These are phyloP conservation scores for Scalopus aquaticus DNA, from an alignment of 2,113 vertebrate genomes.

Conservation along the genomic window DNA sequence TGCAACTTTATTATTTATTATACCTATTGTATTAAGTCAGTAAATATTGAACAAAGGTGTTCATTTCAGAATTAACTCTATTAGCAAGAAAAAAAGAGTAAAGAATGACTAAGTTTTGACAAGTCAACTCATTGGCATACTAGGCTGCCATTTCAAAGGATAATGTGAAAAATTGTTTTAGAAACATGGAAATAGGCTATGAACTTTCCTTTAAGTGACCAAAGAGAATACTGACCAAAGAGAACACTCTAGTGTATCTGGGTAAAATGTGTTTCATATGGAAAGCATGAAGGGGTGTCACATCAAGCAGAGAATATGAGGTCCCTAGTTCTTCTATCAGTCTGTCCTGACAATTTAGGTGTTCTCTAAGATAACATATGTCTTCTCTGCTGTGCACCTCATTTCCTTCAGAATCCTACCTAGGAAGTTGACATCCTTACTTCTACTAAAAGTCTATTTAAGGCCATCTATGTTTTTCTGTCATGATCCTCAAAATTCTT, in stretches of 20 bases:
- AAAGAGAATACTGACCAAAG: neutral
- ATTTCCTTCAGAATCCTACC: neutral
- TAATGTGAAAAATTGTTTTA: neutral
- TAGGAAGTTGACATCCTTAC: neutral
- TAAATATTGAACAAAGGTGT: neutral
- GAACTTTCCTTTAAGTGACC: neutral
- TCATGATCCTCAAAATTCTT: neutral
- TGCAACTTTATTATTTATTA: constrained; percentile 17
- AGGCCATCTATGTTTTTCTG: neutral
- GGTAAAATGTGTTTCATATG: neutral
- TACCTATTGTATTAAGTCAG: neutral
- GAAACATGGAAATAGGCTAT: neutral
- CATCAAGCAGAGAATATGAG: neutral
- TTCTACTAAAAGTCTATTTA: neutral
- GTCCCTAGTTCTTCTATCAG: neutral
- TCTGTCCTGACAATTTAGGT: neutral
- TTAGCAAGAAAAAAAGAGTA: constrained; percentile 4
- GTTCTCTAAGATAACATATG: neutral
- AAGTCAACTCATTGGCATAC: neutral
- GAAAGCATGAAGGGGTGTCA: neutral
- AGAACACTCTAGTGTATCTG: neutral
- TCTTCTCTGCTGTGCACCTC: neutral
- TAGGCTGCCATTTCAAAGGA: neutral
- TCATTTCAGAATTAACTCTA: constrained; percentile 26
- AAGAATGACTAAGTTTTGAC: neutral